These are phyloP conservation scores for Syngnathus typhle DNA, from an alignment of 2,113 vertebrate species.

Conservation along the genomic window DNA sequence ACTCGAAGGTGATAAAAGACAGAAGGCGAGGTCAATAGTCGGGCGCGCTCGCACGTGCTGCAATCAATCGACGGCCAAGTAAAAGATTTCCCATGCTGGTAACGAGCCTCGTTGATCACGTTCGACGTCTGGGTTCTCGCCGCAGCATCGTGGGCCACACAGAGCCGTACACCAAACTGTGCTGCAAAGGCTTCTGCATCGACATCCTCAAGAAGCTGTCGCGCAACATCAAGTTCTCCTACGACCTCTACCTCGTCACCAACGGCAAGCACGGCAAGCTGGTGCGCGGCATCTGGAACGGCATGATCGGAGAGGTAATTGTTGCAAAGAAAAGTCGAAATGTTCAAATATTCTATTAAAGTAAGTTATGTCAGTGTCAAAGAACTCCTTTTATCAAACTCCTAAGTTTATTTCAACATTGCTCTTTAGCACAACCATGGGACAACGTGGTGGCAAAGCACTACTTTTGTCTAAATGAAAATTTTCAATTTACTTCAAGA, in stretches of 20 bases:
- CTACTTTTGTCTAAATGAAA: neutral
- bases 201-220: constrained; percentile 97
- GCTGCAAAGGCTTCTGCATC: constrained; percentile 98
- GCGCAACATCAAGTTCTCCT: constrained; percentile 90
- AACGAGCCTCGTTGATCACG: neutral
- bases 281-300: constrained; percentile 93
- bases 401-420: neutral
- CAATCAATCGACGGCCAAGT: neutral
- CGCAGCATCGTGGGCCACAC: constrained; percentile 71
- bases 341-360: too few relatives aligned
- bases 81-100: neutral
- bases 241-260: constrained; percentile 96
- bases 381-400: neutral
- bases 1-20: neutral
- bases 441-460: neutral
- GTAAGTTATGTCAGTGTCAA: too few relatives aligned
- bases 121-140: neutral
- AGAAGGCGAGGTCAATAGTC: neutral
- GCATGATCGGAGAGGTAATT: constrained; percentile 96
- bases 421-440: neutral
- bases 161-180: constrained; percentile 91
- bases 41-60: neutral
- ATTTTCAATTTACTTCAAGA: neutral
- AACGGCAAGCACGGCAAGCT: constrained; percentile 96
- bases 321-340: neutral